Conservation (phyloP, 2,888 invertebrate genomes). For the Lithophane leautieri region DNA sequence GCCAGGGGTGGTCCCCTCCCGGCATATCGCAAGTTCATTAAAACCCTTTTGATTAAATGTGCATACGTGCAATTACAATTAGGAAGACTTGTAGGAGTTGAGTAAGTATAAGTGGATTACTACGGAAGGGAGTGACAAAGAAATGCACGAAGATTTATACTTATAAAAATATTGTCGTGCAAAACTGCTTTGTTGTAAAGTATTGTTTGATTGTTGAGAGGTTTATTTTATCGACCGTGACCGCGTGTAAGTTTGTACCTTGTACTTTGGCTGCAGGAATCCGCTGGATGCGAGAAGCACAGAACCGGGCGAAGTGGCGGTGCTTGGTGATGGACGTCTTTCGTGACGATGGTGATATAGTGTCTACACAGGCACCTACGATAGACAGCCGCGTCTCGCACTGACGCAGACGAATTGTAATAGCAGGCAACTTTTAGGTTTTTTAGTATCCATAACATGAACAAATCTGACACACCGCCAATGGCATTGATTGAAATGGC, state of each 20-base stretch:
- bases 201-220: background rate
- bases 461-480: background rate
- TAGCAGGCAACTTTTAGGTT: background rate
- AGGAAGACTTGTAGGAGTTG: slow-evolving; percentile 60
- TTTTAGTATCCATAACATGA: background rate
- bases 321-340: too few species aligned
- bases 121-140: slow-evolving; percentile 21
- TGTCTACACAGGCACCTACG: too few species aligned
- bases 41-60: slow-evolving; percentile 81
- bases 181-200: background rate
- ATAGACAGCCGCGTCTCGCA: background rate
- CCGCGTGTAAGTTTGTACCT: background rate
- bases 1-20: slow-evolving; percentile 69
- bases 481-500: background rate
- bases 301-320: too few species aligned
- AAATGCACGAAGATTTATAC: background rate
- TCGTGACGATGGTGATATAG: too few species aligned
- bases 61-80: slow-evolving; percentile 81
- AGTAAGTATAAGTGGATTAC: slow-evolving; percentile 37
- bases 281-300: too few species aligned
- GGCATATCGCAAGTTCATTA: slow-evolving; percentile 81
- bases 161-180: background rate
- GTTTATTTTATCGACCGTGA: background rate
- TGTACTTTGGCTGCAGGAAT: too few species aligned
- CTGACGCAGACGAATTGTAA: background rate